Percentiles rank a stretch among this genome's conserved stretches.
Evolutionary conservation across 2,113 vertebrate genomes (phyloP).

Genomic region (Gopherus evgoodei): DNA sequence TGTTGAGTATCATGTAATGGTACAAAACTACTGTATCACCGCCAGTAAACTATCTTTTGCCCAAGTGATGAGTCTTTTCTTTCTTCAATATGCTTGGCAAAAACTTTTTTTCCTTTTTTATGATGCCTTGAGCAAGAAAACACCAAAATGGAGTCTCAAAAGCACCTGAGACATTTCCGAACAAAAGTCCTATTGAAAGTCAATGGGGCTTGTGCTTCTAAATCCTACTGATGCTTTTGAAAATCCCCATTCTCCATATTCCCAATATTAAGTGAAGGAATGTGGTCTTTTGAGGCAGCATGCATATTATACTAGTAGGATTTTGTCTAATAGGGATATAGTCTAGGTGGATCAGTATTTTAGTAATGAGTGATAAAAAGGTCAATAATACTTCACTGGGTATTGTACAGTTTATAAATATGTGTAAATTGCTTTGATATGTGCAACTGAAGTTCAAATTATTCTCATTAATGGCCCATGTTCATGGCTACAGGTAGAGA

Average conservation of each 20-base stretch:
- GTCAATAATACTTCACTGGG: background rate
- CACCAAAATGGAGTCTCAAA: background rate
- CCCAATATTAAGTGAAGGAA: background rate
- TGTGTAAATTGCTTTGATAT: background rate
- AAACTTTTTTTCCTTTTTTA: background rate
- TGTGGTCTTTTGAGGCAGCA: background rate
- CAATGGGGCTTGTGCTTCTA: background rate
- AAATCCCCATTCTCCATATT: background rate
- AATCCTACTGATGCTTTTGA: background rate
- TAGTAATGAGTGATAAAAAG: background rate
- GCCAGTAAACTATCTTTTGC: background rate
- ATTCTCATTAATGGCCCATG: background rate
- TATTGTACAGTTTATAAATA: background rate
- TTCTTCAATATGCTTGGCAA: background rate
- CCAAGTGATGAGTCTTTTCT: background rate
- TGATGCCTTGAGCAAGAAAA: background rate
- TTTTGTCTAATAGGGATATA: background rate
- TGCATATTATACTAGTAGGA: background rate
- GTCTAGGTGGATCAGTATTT: background rate
- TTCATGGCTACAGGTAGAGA: background rate
- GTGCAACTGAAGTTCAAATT: background rate
- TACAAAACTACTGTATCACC: rapidly evolving
- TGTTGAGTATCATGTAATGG: background rate
- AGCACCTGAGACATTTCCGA: background rate
- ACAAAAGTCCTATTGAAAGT: background rate